phyloP scores from a whole-genome alignment of 2,797 vertebrate genomes.

The Falco peregrinus region DNA sequence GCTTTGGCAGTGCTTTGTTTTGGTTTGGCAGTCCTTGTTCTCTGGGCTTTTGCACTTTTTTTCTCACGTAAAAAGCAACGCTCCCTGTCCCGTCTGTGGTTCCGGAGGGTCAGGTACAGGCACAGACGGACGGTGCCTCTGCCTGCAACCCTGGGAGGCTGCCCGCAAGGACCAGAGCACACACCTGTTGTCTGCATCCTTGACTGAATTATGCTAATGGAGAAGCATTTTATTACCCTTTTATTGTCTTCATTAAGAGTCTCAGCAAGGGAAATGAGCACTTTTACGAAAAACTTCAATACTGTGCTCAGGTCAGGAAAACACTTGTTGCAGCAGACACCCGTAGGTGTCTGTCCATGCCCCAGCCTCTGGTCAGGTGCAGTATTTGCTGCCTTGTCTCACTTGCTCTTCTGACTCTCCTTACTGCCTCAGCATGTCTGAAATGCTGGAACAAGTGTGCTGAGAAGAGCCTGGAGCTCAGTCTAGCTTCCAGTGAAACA shows the following conservation, averaged over 20 bases:
- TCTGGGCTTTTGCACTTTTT: neutral
- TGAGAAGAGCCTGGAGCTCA: neutral
- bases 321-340: neutral
- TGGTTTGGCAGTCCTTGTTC: neutral
- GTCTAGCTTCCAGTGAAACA: neutral
- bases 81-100: neutral
- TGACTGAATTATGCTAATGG: neutral
- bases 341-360: neutral
- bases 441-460: neutral
- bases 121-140: accelerated
- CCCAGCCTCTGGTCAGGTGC: accelerated
- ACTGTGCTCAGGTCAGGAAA: neutral
- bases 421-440: neutral
- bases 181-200: accelerated
- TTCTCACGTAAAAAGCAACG: neutral
- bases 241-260: neutral
- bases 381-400: neutral
- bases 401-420: neutral
- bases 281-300: neutral
- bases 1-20: neutral
- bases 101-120: neutral
- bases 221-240: neutral
- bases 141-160: neutral
- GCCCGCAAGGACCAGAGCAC: neutral
- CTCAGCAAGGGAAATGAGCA: neutral